Percentiles rank a stretch among this genome's conserved stretches.
Evolutionary conservation across 1,140 invertebrate genomes (phyloP).

Genomic region (Aphelinus atriplicis): DNA sequence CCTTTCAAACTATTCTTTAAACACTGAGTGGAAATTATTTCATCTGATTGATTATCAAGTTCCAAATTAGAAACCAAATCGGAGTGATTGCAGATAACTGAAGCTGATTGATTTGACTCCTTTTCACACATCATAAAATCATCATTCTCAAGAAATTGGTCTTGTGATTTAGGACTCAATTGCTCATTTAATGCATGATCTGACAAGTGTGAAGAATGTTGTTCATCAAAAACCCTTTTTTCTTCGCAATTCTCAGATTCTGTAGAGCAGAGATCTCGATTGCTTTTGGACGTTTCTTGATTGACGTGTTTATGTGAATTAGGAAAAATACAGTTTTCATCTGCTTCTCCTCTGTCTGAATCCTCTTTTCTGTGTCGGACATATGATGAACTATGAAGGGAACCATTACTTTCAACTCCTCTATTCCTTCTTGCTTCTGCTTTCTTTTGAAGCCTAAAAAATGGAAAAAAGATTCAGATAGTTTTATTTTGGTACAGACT

Average conservation of each 20-base stretch:
- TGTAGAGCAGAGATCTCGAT: conserved; percentile 31
- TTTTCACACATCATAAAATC: conserved; percentile 28
- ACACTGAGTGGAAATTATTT: conserved; percentile 34
- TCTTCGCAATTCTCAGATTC: conserved; percentile 23
- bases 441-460: conserved; percentile 54
- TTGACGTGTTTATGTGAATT: conserved; percentile 48
- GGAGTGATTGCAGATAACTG: conserved; percentile 25
- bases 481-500: not conserved
- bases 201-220: conserved; percentile 20
- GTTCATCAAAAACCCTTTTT: not conserved
- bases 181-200: conserved; percentile 24
- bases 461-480: not conserved
- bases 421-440: conserved; percentile 52
- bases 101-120: conserved; percentile 34
- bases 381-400: conserved; percentile 36
- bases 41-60: conserved; percentile 30
- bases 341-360: conserved; percentile 50
- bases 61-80: conserved; percentile 27
- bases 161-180: conserved; percentile 16
- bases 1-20: conserved; percentile 37
- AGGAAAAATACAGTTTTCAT: conserved; percentile 49
- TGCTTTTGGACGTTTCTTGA: conserved; percentile 42
- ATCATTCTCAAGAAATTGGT: conserved; percentile 29
- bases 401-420: conserved; percentile 17
- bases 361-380: conserved; percentile 54